Evolutionary conservation across 1,140 invertebrate genomes (phyloP).

Genomic region (Drosophila ironensis): DNA sequence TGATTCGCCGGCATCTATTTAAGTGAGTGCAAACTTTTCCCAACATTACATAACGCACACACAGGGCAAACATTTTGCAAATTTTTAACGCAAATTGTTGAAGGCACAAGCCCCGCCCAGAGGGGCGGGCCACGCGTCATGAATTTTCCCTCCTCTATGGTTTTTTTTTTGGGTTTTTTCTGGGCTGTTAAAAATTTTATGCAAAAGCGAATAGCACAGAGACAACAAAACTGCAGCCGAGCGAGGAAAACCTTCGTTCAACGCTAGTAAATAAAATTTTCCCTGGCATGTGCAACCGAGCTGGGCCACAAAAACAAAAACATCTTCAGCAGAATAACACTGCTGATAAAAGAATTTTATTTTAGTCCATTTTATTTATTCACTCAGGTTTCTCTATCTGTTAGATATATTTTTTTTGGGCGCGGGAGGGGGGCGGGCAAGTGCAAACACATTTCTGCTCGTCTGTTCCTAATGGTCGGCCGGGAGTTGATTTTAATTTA

Average conservation of each 20-base stretch:
- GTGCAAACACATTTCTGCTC: slow-evolving; percentile 42
- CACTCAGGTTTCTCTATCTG: too few species aligned
- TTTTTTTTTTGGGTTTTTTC: slow-evolving; percentile 20
- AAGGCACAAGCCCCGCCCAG: slow-evolving; percentile 21
- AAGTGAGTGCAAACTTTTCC: slow-evolving; percentile 71
- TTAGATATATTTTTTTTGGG: slow-evolving; percentile 4
- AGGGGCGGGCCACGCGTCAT: slow-evolving; percentile 36
- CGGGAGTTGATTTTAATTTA: slow-evolving; percentile 75
- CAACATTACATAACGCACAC: slow-evolving; percentile 51
- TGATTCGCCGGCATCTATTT: slow-evolving; percentile 68
- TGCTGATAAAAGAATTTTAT: slow-evolving; percentile 17
- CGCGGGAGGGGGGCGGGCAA: slow-evolving; percentile 23
- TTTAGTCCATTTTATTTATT: slow-evolving; percentile 15
- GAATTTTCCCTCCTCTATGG: slow-evolving; percentile 41
- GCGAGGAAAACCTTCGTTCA: slow-evolving; percentile 19
- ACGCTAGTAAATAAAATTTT: slow-evolving; percentile 69
- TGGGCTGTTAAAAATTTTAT: slow-evolving; percentile 57
- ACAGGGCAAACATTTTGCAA: slow-evolving; percentile 65
- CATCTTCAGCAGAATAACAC: too few species aligned
- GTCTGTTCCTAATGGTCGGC: slow-evolving; percentile 34
- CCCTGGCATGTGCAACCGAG: slow-evolving; percentile 40
- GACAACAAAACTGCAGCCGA: slow-evolving; percentile 12
- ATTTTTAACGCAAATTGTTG: slow-evolving; percentile 72
- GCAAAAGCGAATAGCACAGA: slow-evolving; percentile 43
- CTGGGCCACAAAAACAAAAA: slow-evolving; percentile 4